These are phyloP conservation scores for Seison nebaliae DNA, from an alignment of 1,140 invertebrate species.

Conservation along the genomic window DNA sequence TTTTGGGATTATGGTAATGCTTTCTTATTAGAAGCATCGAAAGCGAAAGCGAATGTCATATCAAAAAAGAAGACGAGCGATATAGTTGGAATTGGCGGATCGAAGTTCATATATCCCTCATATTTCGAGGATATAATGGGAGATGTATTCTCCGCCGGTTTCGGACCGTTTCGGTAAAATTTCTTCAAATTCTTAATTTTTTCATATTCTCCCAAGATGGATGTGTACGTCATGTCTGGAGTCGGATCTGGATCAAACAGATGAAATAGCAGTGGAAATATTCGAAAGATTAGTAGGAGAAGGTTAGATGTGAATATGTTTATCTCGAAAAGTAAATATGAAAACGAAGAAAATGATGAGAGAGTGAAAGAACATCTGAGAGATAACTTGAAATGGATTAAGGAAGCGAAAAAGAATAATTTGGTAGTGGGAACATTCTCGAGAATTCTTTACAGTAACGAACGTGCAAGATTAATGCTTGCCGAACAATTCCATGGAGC, in stretches of 20 bases:
- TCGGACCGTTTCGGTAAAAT: conserved; percentile 37
- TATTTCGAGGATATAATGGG: conserved; percentile 48
- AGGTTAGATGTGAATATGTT: conserved; percentile 13
- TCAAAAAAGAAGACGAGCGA: not conserved
- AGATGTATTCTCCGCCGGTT: conserved; percentile 43
- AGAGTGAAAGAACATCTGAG: conserved; percentile 33
- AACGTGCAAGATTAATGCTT: conserved; percentile 32
- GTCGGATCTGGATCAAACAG: conserved; percentile 35
- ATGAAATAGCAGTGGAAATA: conserved; percentile 33
- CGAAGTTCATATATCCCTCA: conserved; percentile 38
- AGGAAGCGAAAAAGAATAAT: conserved; percentile 34
- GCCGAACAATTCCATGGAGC: conserved; percentile 39
- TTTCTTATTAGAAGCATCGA: conserved; percentile 38
- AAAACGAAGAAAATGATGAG: conserved; percentile 2
- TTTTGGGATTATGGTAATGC: conserved; percentile 48
- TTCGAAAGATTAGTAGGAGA: conserved; percentile 29
- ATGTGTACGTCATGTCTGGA: conserved; percentile 36
- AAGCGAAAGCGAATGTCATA: conserved; percentile 23
- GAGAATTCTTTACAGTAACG: conserved; percentile 39
- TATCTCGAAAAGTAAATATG: conserved; percentile 18
- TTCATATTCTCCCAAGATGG: conserved; percentile 30
- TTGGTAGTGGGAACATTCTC: conserved; percentile 40
- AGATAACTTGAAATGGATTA: conserved; percentile 40
- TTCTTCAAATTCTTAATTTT: conserved; percentile 3
- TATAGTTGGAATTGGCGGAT: conserved; percentile 20